These are phyloP conservation scores for Natrix natrix DNA, from an alignment of 2,797 vertebrate species.

Conservation along the genomic window DNA sequence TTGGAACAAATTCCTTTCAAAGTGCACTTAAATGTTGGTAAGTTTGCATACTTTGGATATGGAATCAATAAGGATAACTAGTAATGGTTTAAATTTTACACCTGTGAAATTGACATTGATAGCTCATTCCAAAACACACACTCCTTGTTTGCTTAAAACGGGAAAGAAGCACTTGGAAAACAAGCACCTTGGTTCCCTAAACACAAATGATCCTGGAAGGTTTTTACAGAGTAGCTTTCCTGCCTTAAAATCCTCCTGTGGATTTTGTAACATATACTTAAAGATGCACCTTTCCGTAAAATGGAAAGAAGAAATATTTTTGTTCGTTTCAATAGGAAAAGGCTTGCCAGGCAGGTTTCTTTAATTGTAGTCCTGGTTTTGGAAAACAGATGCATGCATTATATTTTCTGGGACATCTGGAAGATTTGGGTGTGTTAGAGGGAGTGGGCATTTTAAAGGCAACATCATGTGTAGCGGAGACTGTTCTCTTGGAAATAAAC, in stretches of 20 bases:
- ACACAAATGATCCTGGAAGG: not conserved
- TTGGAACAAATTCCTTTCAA: not conserved
- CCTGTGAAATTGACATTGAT: not conserved
- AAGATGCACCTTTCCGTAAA: not conserved
- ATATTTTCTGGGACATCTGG: not conserved
- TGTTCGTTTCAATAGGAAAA: not conserved
- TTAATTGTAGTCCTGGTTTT: not conserved
- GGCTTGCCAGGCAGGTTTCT: not conserved
- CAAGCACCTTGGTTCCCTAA: not conserved
- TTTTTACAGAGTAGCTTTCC: not conserved
- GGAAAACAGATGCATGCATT: not conserved
- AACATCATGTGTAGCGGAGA: not conserved
- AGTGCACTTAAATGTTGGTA: not conserved
- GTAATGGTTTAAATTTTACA: not conserved
- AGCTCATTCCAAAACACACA: not conserved
- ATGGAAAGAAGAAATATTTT: not conserved
- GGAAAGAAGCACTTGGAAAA: not conserved
- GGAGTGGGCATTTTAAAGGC: not conserved
- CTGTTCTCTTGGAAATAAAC: not conserved
- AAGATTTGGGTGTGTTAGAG: not conserved
- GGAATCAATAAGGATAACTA: not conserved
- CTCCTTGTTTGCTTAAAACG: not conserved
- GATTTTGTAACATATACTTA: not conserved
- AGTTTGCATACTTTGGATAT: not conserved
- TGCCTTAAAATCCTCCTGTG: not conserved